Evolutionary conservation across 2,113 vertebrate species (phyloP).

Genomic region (Pituophis catenifer): DNA sequence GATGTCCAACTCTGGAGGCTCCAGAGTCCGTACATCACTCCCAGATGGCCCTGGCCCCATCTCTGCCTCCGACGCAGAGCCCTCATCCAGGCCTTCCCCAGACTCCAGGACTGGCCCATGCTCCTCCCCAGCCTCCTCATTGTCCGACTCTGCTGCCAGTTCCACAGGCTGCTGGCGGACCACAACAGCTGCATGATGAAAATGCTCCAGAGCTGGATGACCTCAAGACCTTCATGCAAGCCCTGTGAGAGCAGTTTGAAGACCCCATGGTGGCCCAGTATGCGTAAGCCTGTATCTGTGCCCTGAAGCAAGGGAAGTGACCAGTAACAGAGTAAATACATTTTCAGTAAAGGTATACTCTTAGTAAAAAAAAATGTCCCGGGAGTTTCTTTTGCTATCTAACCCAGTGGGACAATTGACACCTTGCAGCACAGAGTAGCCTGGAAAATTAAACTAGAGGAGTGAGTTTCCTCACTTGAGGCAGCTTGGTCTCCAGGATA

Average conservation of each 20-base stretch:
- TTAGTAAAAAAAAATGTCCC: background rate
- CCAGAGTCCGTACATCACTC: no score
- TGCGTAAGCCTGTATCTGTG: no score
- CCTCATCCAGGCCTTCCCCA: no score
- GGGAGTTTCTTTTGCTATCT: background rate
- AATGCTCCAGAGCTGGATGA: background rate
- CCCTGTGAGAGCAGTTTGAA: no score
- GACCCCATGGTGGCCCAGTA: background rate
- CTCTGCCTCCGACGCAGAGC: no score
- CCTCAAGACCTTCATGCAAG: background rate
- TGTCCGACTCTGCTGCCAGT: no score
- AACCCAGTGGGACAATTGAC: background rate
- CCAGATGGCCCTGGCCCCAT: no score
- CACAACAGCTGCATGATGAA: background rate
- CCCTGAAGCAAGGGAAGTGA: background rate
- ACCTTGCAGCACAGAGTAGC: background rate
- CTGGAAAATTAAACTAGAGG: background rate
- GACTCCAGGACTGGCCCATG: no score
- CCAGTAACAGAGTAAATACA: background rate
- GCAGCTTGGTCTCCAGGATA: background rate
- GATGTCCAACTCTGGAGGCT: no score
- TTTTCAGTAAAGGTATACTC: background rate
- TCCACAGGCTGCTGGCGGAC: no score
- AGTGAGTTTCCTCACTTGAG: background rate
- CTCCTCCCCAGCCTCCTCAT: no score